Evolutionary conservation across 2,797 vertebrate species (phyloP).

Genomic region (Hippocampus kuda): DNA sequence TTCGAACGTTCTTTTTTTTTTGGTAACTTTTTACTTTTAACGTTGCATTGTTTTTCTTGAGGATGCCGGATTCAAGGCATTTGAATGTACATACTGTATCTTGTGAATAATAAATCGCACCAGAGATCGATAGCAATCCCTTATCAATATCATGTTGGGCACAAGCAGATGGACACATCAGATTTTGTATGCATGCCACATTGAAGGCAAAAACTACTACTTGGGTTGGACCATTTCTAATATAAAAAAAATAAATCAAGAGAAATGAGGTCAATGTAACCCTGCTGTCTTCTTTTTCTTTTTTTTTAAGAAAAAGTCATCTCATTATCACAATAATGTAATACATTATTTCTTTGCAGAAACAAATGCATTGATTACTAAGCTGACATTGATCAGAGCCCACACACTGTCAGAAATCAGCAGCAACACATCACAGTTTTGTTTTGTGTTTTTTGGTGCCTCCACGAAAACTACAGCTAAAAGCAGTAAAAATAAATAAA

Average conservation of each 20-base stretch:
- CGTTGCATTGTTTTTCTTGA: constrained; percentile 24
- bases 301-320: no score
- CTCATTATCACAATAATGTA: no score
- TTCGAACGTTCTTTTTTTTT: constrained; percentile 53
- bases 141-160: constrained; percentile 48
- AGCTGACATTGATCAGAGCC: background rate
- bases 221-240: constrained; percentile 69
- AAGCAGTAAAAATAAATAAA: background rate
- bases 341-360: constrained; percentile 5
- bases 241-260: constrained; percentile 40
- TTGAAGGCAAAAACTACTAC: constrained; percentile 38
- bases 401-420: background rate
- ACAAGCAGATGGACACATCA: constrained; percentile 53
- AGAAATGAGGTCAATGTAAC: constrained; percentile 21
- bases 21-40: constrained; percentile 33
- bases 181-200: constrained; percentile 69
- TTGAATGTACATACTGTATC: constrained; percentile 68
- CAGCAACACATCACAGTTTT: background rate
- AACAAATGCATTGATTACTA: background rate
- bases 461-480: background rate
- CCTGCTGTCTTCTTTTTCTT: constrained; percentile 14
- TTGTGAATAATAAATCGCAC: constrained; percentile 70
- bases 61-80: constrained; percentile 56
- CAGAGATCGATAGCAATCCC: constrained; percentile 55
- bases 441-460: background rate